Base-by-base conservation (phyloP, 2,888 invertebrate genomes). In the Apoda limacodes region DNA sequence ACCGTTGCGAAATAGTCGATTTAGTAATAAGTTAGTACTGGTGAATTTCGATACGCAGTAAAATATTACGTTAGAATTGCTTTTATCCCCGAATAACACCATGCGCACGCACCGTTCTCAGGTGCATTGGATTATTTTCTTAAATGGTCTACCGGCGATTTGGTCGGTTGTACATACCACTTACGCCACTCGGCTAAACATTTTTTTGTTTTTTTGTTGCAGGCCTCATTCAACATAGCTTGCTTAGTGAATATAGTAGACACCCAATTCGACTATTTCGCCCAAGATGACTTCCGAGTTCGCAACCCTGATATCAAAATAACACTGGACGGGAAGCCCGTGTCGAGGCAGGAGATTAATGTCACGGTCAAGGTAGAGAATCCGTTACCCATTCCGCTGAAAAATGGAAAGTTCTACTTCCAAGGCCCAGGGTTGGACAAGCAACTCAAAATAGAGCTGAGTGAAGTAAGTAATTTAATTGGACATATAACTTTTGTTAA, bases 241-340 rank as follows among this genome's bases (percentile, higher is more conserved):
- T 92, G 92, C 44, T 63, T 94, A 32, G 92, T 90, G 0, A 85
- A 86, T 2, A 90, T 95, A 13, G 85, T 87, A 25, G 89, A 92
- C 34, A 93, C 88, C 0, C 87, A 90, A 34, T 94, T 87, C 58
- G 94, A 95, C 52, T 95, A 92, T 60, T 93, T 89, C 55, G 92
- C 92, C 0, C 92, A 93, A 71, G 93, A 94, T 48, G 93, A 94
- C 68, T 95, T 95, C 60, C 83, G 93, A 46, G 90, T 95, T 3
- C 82, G 93, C 14, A 94, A 94, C 52, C 95, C 95, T 0, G 93
- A 94, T 52, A 92, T 95, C 33, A 89, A 89, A 60, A 89, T 95
- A 35, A 76, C 82, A 3, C 69, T 88, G 22, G 83, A 83, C 17
- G 84, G 83, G 14, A 72, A 71, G 38, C 81, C 85, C 2, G 66